A percentile compares a stretch with the other conserved stretches of the same genome.
Conservation (phyloP, 1,140 invertebrate genomes). For the Pararge aegeria region DNA sequence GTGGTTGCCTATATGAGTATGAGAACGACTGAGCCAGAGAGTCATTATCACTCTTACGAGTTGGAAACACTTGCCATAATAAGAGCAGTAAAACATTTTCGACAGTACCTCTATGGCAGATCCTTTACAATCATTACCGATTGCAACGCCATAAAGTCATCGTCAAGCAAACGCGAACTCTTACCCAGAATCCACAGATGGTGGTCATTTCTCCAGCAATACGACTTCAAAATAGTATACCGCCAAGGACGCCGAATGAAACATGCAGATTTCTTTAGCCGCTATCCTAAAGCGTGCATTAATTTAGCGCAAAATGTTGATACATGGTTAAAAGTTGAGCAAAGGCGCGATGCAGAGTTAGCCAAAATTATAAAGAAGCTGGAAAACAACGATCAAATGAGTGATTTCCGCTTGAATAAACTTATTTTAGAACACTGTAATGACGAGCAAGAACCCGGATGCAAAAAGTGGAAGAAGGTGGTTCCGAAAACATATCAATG, state of each 20-base stretch:
- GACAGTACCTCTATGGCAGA: slow-evolving; percentile 39
- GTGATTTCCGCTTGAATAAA: slow-evolving; percentile 5
- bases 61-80: slow-evolving; percentile 61
- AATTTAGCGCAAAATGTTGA: no score
- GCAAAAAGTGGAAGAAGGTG: slow-evolving; percentile 15
- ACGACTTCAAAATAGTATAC: slow-evolving; percentile 20
- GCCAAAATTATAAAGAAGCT: no score
- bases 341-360: no score
- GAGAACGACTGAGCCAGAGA: slow-evolving; percentile 3
- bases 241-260: slow-evolving; percentile 10
- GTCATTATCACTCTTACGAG: slow-evolving; percentile 51
- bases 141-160: slow-evolving; percentile 32
- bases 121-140: slow-evolving; percentile 24
- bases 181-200: slow-evolving; percentile 20
- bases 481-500: slow-evolving; percentile 38
- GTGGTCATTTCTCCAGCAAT: slow-evolving; percentile 25
- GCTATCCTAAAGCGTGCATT: slow-evolving; percentile 16
- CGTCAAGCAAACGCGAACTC: slow-evolving; percentile 23
- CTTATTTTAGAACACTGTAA: slow-evolving; percentile 13
- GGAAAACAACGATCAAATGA: not conserved
- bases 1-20: slow-evolving; percentile 20
- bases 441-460: not conserved
- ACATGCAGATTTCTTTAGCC: slow-evolving; percentile 32
- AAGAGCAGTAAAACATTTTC: slow-evolving; percentile 24
- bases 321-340: no score